phyloP scores from a whole-genome alignment of 2,797 vertebrate species.

The Delichon dasypus region DNA sequence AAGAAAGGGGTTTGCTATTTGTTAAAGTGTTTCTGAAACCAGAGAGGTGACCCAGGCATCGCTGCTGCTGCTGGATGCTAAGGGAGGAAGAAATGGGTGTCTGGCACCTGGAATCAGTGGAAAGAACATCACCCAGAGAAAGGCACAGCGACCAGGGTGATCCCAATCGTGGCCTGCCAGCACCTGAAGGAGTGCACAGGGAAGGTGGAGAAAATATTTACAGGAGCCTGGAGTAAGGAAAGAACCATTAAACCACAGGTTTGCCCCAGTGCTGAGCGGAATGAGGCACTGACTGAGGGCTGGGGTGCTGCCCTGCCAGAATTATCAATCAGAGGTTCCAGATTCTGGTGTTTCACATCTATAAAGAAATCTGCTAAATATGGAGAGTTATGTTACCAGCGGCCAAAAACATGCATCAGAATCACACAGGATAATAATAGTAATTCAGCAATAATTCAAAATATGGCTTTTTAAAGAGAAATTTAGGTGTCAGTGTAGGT shows the following conservation, averaged over 20 bases:
- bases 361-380: neutral
- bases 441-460: neutral
- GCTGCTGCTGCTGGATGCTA: neutral
- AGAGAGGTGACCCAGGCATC: neutral
- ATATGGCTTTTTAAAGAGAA: neutral
- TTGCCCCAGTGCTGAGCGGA: neutral
- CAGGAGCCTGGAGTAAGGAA: neutral
- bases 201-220: neutral
- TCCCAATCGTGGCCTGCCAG: neutral
- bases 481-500: neutral
- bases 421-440: too few relatives aligned
- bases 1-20: neutral
- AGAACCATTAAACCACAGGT: neutral
- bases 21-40: neutral
- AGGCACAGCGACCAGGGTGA: neutral
- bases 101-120: neutral
- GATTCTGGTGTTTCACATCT: neutral
- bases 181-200: neutral
- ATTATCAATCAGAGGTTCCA: neutral
- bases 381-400: neutral
- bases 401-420: neutral
- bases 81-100: neutral
- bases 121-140: neutral
- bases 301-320: neutral
- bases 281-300: neutral